These are phyloP conservation scores for Sebastes dallii DNA, from an alignment of 2,797 vertebrate species.

Conservation along the genomic window DNA sequence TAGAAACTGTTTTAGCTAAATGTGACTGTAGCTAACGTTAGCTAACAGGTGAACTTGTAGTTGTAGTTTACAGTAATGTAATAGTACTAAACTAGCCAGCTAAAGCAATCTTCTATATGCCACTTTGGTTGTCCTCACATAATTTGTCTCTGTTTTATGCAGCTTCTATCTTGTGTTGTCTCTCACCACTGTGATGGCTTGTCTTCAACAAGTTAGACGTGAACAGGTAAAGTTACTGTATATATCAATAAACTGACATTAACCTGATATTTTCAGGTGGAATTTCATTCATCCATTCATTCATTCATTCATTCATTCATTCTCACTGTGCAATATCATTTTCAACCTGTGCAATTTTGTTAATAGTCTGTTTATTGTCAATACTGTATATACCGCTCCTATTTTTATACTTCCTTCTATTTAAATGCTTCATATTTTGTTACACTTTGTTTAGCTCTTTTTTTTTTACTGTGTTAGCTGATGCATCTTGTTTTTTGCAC, in stretches of 20 bases:
- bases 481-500: no score
- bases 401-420: no score
- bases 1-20: background rate
- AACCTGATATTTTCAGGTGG: no score
- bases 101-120: accelerated
- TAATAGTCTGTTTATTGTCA: no score
- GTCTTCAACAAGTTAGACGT: conserved; percentile 60
- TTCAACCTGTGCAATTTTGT: no score
- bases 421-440: no score
- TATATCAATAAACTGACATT: accelerated
- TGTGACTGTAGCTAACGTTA: background rate
- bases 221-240: conserved; percentile 66
- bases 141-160: background rate
- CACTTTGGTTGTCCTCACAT: background rate
- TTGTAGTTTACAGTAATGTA: background rate
- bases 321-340: no score
- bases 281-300: no score
- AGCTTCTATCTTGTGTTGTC: background rate
- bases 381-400: no score
- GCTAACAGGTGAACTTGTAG: background rate
- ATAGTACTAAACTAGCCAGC: background rate
- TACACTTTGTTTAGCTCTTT: no score
- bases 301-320: no score
- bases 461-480: no score
- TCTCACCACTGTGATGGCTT: conserved; percentile 63